A percentile compares a stretch with the other conserved stretches of the same genome.
Conservation (phyloP, 2,797 vertebrate species). For the Heliangelus exortis region DNA sequence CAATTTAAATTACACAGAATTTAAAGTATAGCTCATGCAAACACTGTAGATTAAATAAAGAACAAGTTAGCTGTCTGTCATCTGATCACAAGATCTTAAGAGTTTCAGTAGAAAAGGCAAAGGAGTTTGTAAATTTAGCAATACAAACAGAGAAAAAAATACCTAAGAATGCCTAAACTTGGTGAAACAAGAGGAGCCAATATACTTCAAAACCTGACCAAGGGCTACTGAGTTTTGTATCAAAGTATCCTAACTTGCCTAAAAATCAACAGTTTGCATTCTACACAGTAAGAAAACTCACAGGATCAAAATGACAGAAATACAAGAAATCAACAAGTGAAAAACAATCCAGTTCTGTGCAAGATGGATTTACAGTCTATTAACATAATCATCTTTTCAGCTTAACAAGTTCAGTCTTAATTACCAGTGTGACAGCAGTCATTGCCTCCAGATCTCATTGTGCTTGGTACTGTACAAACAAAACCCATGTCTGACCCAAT, state of each 20-base stretch:
- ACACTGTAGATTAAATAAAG: not conserved
- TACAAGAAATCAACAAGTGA: not conserved
- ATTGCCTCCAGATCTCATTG: not conserved
- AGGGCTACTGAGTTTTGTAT: not conserved
- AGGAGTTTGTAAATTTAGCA: not conserved
- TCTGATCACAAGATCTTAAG: not conserved
- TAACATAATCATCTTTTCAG: not conserved
- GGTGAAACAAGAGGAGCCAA: not conserved
- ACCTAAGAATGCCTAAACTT: not conserved
- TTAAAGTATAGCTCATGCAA: not conserved
- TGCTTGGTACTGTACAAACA: not conserved
- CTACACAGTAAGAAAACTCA: not conserved
- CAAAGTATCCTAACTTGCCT: not conserved
- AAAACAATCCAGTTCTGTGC: not conserved
- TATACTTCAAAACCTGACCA: not conserved
- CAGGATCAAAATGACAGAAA: not conserved
- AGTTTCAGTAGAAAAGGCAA: not conserved
- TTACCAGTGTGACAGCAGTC: not conserved
- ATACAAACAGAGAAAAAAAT: not conserved
- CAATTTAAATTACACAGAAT: not conserved
- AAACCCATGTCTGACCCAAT: not conserved
- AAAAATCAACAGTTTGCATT: not conserved
- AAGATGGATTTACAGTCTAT: not conserved
- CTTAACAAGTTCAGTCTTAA: not conserved
- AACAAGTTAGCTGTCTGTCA: not conserved